These are phyloP conservation scores for Amniataba percoides DNA, from an alignment of 2,797 vertebrate genomes.

Conservation along the genomic window DNA sequence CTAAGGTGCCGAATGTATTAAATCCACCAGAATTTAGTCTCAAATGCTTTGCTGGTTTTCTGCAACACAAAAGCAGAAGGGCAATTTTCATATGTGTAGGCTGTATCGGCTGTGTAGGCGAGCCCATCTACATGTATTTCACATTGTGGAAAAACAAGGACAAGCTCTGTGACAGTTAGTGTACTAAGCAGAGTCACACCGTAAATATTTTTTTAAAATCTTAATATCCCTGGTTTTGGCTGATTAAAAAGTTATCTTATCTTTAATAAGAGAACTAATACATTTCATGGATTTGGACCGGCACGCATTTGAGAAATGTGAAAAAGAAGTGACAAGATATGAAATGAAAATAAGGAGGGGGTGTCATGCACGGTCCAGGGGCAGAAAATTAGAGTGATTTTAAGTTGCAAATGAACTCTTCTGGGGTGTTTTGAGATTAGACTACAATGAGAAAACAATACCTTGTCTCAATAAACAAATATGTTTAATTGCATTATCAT, in stretches of 20 bases:
- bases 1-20: conserved; percentile 62
- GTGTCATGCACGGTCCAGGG: too few relatives aligned
- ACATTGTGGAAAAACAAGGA: conserved; percentile 21
- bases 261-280: not conserved
- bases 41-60: conserved; percentile 33
- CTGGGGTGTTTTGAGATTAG: too few relatives aligned
- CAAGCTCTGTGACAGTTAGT: conserved; percentile 13
- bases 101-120: conserved; percentile 38
- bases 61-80: conserved; percentile 53
- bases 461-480: too few relatives aligned
- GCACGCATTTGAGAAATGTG: too few relatives aligned
- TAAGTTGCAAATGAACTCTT: too few relatives aligned
- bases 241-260: not conserved
- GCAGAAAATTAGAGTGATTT: too few relatives aligned
- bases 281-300: not conserved
- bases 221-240: not conserved
- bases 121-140: conserved; percentile 36
- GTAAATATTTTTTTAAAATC: not conserved
- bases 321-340: too few relatives aligned
- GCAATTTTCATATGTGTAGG: conserved; percentile 56
- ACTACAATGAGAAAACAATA: too few relatives aligned
- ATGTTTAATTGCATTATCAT: too few relatives aligned
- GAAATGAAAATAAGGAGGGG: too few relatives aligned
- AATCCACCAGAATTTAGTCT: conserved; percentile 56
- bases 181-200: not conserved